Evolutionary conservation across 2,113 vertebrate species (phyloP), one percentile per base, ranked within the genome.

Genomic region (Diglossa brunneiventris): DNA sequence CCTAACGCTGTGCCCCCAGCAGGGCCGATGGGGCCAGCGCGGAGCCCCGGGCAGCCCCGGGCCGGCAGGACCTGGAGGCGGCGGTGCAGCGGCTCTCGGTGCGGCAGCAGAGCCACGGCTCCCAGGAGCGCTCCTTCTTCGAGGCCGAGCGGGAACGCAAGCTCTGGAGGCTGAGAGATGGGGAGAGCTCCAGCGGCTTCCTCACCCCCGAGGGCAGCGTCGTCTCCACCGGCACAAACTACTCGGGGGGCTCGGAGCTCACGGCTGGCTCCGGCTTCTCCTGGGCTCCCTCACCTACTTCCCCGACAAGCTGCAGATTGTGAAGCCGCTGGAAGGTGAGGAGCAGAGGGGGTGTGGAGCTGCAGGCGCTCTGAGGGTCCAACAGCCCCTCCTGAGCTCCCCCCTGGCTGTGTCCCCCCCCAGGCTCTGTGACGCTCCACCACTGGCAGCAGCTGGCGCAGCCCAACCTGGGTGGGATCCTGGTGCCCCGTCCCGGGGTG

Each of bases 401-500:
- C 22, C 37, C 9, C 0, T 39, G 24, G 19, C 20, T 19, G 15
- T 63, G 28, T 50, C 15, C 31, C 28, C 26, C 35, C 47, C 44
- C 91, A 99, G 98, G 98, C 62, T 99, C 98, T 0, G 98, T 98
- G 89, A 98, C 98, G 2, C 98, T 98, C 46, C 98, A 99, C 87
- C 98, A 99, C 92, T 99, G 99, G 98, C 98, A 99, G 97, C 98
- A 98, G 96, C 97, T 98, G 94, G 98, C 98, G 15, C 98, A 96
- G 97, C 98, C 98, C 84, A 98, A 99, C 95, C 94, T 98, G 62
- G 98, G 98, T 0, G 98, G 98, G 50, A 98, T 98, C 83, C 82
- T 98, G 93, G 98, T 98, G 75, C 98, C 98, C 37, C 98, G 98
- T 3, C 99, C 99, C 0, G 95, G 98, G 13, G 98, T 99, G 90